Evolutionary conservation across 2,888 invertebrate genomes (phyloP).

Genomic region (Parelbella ahira): DNA sequence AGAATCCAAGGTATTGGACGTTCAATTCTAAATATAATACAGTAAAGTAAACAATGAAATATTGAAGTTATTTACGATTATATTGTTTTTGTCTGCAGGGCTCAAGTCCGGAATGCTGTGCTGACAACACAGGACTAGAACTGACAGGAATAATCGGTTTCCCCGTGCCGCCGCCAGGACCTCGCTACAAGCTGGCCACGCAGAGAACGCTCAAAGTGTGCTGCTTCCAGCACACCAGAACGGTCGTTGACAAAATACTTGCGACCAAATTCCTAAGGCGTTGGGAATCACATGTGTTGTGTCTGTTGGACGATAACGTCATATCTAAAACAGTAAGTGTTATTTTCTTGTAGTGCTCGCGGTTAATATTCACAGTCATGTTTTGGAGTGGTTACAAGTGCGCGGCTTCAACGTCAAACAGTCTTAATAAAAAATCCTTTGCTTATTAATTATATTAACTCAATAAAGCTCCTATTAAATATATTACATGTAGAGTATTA

Average conservation of each 20-base stretch:
- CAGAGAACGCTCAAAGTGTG: conserved; percentile 88
- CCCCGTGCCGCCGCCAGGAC: conserved; percentile 75
- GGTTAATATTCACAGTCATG: too few species aligned
- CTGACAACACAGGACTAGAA: conserved; percentile 65
- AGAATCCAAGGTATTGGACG: too few species aligned
- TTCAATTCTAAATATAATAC: too few species aligned
- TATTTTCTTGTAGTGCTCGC: too few species aligned
- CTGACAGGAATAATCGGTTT: conserved; percentile 49
- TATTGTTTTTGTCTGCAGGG: conserved; percentile 55
- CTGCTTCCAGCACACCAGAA: conserved; percentile 87
- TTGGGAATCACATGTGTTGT: conserved; percentile 88
- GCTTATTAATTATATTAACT: too few species aligned
- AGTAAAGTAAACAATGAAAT: too few species aligned
- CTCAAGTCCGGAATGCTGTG: conserved; percentile 77
- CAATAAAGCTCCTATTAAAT: too few species aligned
- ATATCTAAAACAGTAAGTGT: conserved; percentile 86
- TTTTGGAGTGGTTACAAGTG: too few species aligned
- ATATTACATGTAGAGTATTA: too few species aligned
- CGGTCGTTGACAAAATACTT: conserved; percentile 88
- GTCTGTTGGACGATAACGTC: conserved; percentile 84
- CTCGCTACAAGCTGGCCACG: conserved; percentile 84
- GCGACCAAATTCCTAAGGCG: conserved; percentile 87
- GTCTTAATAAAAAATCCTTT: too few species aligned
- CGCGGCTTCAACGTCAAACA: too few species aligned
- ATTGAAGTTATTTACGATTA: too few species aligned